Percentiles rank a stretch among this genome's conserved stretches.
Conservation (phyloP, 2,888 invertebrate species). For the Ornithoptera alexandrae region DNA sequence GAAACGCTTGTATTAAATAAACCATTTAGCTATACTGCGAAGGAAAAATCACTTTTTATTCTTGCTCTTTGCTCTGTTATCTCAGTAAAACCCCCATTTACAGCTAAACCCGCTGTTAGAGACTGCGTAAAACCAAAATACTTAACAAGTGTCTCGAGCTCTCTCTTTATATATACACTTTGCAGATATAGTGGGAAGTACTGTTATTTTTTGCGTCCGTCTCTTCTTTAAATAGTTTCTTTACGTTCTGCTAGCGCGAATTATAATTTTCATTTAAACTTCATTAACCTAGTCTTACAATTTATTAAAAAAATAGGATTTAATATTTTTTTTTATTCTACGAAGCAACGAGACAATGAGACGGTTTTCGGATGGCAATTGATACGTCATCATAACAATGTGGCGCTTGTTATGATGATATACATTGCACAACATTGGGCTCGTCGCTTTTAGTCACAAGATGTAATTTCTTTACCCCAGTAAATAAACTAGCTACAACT, state of each 20-base stretch:
- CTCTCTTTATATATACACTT: constrained; percentile 14
- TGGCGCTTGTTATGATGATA: too few relatives aligned
- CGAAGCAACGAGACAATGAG: too few relatives aligned
- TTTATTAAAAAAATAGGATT: too few relatives aligned
- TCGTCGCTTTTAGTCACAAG: too few relatives aligned
- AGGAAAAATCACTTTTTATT: constrained; percentile 21
- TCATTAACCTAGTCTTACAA: neutral
- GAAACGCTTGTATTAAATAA: constrained; percentile 1
- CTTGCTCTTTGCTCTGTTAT: constrained; percentile 23
- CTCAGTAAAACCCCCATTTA: constrained; percentile 26
- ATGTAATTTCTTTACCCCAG: too few relatives aligned
- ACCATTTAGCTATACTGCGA: constrained; percentile 11
- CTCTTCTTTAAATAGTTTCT: neutral
- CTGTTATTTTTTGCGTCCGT: neutral
- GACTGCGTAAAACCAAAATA: constrained; percentile 30
- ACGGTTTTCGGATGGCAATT: too few relatives aligned
- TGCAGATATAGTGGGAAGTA: neutral
- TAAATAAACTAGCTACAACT: too few relatives aligned
- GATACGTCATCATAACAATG: too few relatives aligned
- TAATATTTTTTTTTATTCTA: too few relatives aligned
- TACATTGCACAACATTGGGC: too few relatives aligned
- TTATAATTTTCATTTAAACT: neutral
- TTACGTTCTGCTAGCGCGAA: neutral
- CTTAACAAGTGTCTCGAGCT: constrained; percentile 25
- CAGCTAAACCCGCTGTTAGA: constrained; percentile 29